Evolutionary conservation across 2,888 invertebrate species (phyloP), one percentile per base, ranked within the genome.

Genomic region (Amblyjoppa proteus): DNA sequence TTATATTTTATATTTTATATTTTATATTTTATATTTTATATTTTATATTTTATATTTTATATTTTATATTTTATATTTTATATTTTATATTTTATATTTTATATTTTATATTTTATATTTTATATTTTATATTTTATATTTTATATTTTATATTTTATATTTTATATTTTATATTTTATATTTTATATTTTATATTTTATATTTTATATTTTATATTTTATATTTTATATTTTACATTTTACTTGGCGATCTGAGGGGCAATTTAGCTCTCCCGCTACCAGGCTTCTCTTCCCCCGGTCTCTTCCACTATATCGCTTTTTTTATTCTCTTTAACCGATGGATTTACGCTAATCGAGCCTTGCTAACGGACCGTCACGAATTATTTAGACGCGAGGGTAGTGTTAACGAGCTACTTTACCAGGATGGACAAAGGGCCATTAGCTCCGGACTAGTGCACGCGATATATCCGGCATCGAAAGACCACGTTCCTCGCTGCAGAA

Each of bases 281-380:
- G 66, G 56, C 11, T 69, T 81, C 45, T 68, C 45, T 16, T 20
- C 25, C n/a, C 25, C 16, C 53, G 20, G 7, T 31, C 4, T 74
- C 25, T 81, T 38, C 20, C 68, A 41, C 56, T 25, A 5, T 38
- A 34, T n/a, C 25, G 58, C 69, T 51, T 53, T 68, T 34, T 9
- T 49, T 61, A 45, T 70, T 68, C 68, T 58, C 34, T 68, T 70
- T 69, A 61, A 51, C 28, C 51, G 7, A 13, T 16, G n/a, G 51
- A 77, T 77, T 76, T 45, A 78, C 66, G 78, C 53, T 83, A 83
- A 83, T 74, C 58, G 69, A 83, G 73, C 49, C 6, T 25, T 58
- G n/a, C 79, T 74, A 74, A 83, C 56, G 74, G 53, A 68, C n/a
- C 41, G 11, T 16, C 79, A 45, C 56, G 61, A 74, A 79, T 73